Conservation (phyloP, 2,888 invertebrate genomes). For the Spatulosminthurus flaviceps region DNA sequence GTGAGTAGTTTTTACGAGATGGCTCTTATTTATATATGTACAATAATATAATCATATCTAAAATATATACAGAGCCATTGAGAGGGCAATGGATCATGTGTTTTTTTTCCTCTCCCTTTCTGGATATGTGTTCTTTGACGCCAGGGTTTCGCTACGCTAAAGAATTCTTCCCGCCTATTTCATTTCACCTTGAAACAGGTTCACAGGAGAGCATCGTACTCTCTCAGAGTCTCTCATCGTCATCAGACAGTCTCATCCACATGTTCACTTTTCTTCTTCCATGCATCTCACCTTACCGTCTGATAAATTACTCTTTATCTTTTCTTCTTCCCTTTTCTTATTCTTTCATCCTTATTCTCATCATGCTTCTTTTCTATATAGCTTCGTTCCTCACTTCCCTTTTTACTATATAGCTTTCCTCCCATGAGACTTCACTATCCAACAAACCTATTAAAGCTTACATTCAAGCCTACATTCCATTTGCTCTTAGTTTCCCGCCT, state of each 20-base stretch:
- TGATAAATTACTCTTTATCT: conserved; percentile 29
- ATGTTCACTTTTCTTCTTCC: not conserved
- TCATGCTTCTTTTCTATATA: not conserved
- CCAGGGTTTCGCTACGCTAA: conserved; percentile 35
- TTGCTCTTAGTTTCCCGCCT: not conserved
- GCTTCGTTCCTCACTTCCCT: not conserved
- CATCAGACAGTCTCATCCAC: conserved; percentile 27
- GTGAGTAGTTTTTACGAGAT: conserved; percentile 28
- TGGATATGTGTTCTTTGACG: conserved; percentile 37
- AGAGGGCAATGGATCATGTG: conserved; percentile 36
- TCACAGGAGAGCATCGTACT: conserved; percentile 42
- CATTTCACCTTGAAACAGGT: conserved; percentile 46
- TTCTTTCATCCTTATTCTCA: too few relatives aligned
- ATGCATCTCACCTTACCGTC: conserved; percentile 27
- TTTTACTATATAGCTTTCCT: too few relatives aligned
- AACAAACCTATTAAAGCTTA: too few relatives aligned
- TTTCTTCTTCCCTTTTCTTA: not conserved
- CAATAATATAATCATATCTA: too few relatives aligned
- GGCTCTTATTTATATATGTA: too few relatives aligned
- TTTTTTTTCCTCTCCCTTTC: conserved; percentile 7
- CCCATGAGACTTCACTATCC: too few relatives aligned
- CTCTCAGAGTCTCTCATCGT: not conserved
- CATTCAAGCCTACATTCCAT: too few relatives aligned
- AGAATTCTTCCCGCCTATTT: conserved; percentile 44
- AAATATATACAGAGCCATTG: conserved; percentile 13